Base-by-base conservation (phyloP, 2,888 invertebrate species). In the Nymphalis c-album region DNA sequence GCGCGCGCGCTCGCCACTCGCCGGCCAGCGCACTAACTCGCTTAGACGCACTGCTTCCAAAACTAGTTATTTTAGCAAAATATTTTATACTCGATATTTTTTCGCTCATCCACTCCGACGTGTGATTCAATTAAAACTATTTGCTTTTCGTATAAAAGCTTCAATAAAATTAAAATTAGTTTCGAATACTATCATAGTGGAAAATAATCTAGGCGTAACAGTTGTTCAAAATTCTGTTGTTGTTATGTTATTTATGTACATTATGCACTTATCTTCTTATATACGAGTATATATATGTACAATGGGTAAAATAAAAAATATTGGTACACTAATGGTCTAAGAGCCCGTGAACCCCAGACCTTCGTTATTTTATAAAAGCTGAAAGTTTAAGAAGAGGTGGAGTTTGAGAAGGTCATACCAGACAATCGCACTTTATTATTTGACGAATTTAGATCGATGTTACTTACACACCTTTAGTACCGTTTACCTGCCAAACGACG, bases 1-100 rank as follows among this genome's bases (percentile, higher is more conserved):
- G 51, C 57, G 3, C 22, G 22, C 45, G 22, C 51, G 35, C 55
- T 64, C 63, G 13, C 22, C 22, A 47, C 60, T 40, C 60, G 48
- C 58, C 22, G 18, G 20, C 50, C 16, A 5, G 22, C 47, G 55
- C 55, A 17, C 47, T 68, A 68, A 64, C 60, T 64, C 64, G 68
- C 64, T 68, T 68, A 68, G 64, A 57, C 63, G 55, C 63, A 26
- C 40, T 57, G 31, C 40, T 55, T 64, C n/a, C 60, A 45, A 64
- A 51, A 65, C 20, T 53, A 55, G 53, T 63, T 55, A 46, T 63
- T 55, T 63, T 64, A 45, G 55, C 48, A 55, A 68, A 60, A 68
- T 64, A 45, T 64, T 64, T 60, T 64, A 48, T 47, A 55, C 18
- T 48, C 48, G 13, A 66, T 61, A 66, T 66, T 66, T 65, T 40